Conservation (phyloP, 2,888 invertebrate genomes). For the Alsophila aescularia region DNA sequence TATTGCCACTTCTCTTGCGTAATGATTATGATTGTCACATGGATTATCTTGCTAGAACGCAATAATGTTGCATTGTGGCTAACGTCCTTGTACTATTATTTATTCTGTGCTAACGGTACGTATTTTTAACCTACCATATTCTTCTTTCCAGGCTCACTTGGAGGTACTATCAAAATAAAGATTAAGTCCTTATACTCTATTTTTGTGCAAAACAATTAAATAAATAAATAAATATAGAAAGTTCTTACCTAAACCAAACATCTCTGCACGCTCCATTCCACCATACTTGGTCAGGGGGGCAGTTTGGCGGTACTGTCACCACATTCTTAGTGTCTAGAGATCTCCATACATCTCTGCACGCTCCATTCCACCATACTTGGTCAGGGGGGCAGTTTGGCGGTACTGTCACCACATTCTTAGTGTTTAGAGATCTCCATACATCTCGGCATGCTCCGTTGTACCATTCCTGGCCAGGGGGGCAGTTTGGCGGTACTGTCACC, state of each 20-base stretch:
- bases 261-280: constrained; percentile 21
- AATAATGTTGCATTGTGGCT: too few species aligned
- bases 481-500: constrained; percentile 18
- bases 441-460: constrained; percentile 24
- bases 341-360: constrained; percentile 15
- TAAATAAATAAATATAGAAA: too few species aligned
- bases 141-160: too few species aligned
- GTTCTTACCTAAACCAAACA: constrained; percentile 9
- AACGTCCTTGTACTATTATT: too few species aligned
- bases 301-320: constrained; percentile 24
- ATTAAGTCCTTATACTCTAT: too few species aligned
- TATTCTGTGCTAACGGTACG: too few species aligned
- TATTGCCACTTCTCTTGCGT: too few species aligned
- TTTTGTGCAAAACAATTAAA: too few species aligned
- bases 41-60: too few species aligned
- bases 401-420: background rate
- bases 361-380: constrained; percentile 18
- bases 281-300: constrained; percentile 20
- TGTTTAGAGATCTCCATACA: constrained; percentile 22
- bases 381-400: constrained; percentile 11
- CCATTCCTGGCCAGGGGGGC: constrained; percentile 15
- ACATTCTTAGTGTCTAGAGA: constrained; percentile 2
- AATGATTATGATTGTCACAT: too few species aligned
- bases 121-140: too few species aligned
- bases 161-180: too few species aligned